Base-by-base conservation (phyloP, 2,113 vertebrate genomes). In the Oenanthe oenanthe region DNA sequence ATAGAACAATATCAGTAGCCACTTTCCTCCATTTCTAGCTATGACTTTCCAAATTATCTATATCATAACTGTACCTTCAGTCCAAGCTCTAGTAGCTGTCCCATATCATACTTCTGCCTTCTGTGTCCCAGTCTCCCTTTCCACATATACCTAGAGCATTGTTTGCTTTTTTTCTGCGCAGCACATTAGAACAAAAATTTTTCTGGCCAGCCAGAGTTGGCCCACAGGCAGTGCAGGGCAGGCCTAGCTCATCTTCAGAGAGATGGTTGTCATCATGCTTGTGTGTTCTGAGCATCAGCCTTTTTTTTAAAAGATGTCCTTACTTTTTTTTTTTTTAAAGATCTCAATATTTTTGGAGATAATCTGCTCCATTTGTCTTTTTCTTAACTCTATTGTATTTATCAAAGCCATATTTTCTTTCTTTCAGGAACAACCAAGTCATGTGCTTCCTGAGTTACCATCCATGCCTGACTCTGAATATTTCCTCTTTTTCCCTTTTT, bases 131-230 rank as follows among this genome's bases (percentile, higher is more conserved):
- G 0, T 26, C 42, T 77, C 7, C n/a, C 17, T 47, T 63, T 84
- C 29, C 26, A 54, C 18, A 17, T 47, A 13, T 3, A 57, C 11
- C 28, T 17, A 3, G 11, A 43, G 17, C 0, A 0, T 45, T 36
- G 21, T 53, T 53, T 24, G 25, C 1, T 34, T 54, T 83, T 83
- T 45, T 38, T 66, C 40, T 53, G 36, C 0, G 0, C 43, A 13
- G 31, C 40, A 20, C 26, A 13, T 34, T 26, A 47, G 45, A 72
- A 14, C 20, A 47, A 57, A 80, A 66, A 13, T 24, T 19, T 61
- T 90, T 71, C 57, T 90, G 58, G 6, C 12, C 47, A 43, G 28
- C 14, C 9, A 36, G 38, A 60, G 28, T 1, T 22, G 16, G 32
- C 40, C 28, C 25, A 3, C 3, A 53, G n/a, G 31, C 57, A 28